Evolutionary conservation across 2,888 invertebrate species (phyloP), one percentile per base, ranked within the genome.

Genomic region (Chymomyza fuscimana): DNA sequence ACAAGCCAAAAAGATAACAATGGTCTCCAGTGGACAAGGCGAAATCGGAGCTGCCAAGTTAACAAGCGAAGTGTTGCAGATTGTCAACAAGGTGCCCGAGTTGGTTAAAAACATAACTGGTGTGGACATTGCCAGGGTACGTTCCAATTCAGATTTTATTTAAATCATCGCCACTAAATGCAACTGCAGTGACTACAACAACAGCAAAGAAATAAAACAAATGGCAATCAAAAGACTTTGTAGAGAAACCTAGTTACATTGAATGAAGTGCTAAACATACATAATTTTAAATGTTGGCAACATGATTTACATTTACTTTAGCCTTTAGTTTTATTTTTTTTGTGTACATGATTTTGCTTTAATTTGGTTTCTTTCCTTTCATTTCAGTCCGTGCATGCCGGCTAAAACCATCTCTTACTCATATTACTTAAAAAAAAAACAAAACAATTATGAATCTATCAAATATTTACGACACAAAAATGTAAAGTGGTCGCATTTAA

Each of bases 41-140:
- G 97, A 98, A 63, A 94, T 99, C 46, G 99, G 99, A 40, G 98
- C 98, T 0, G 95, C 97, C 76, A 98, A 98, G 92, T 93, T 99
- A 76, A 98, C 99, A 4, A 96, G 96, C 54, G 99, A 99, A 93
- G 97, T 99, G 32, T 93, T 99, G 86, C 95, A 95, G 91, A 98
- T 99, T 90, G 97, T 99, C 77, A 95, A 96, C 88, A 95, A 96
- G 92, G 96, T 99, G 87, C 98, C 99, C 5, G 95, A 95, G 82
- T 94, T 98, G 85, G 98, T 99, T 56, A 96, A 97, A 91, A 95
- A 93, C 61, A 94, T 99, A 90, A 99, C 99, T 73, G 99, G 99
- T 51, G 97, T 99, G 72, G 98, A 98, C 91, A 97, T 99, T 90
- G 93, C 96, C 83, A 96, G 97, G 95, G 96, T 96, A 93, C 91